These are phyloP conservation scores for Alligator mississippiensis DNA, from an alignment of 2,113 vertebrate species.

Conservation along the genomic window DNA sequence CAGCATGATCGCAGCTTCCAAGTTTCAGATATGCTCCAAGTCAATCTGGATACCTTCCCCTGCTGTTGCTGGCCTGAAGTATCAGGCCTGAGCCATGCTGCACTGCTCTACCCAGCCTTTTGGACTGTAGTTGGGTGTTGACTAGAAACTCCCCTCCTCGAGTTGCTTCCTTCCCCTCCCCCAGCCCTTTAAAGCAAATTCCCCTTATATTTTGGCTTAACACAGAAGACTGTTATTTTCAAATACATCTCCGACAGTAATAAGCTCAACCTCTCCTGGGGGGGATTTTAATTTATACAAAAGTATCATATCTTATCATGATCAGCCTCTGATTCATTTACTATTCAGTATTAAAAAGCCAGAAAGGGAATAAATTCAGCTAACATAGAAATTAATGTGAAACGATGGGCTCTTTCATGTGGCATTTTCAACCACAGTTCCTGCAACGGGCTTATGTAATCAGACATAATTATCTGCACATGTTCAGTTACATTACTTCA, in stretches of 20 bases:
- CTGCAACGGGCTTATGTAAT: constrained; percentile 71
- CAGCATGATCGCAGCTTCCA: fast-evolving
- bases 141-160: not conserved
- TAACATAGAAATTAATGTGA: constrained; percentile 61
- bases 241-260: constrained; percentile 35
- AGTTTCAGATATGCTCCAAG: not conserved
- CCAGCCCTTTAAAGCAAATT: not conserved
- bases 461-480: constrained; percentile 80
- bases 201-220: constrained; percentile 1
- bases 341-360: constrained; percentile 67
- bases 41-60: not conserved
- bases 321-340: constrained; percentile 69
- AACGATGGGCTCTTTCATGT: constrained; percentile 76
- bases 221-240: constrained; percentile 41
- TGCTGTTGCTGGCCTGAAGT: not conserved
- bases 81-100: not conserved
- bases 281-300: constrained; percentile 66
- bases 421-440: constrained; percentile 69
- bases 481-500: constrained; percentile 77
- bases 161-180: not conserved
- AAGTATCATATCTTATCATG: constrained; percentile 64
- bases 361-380: constrained; percentile 74
- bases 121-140: too few species aligned
- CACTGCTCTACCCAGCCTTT: not conserved
- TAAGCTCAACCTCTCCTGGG: constrained; percentile 55